Evolutionary conservation across 2,113 vertebrate species (phyloP).

Genomic region (Girardinichthys multiradiatus): DNA sequence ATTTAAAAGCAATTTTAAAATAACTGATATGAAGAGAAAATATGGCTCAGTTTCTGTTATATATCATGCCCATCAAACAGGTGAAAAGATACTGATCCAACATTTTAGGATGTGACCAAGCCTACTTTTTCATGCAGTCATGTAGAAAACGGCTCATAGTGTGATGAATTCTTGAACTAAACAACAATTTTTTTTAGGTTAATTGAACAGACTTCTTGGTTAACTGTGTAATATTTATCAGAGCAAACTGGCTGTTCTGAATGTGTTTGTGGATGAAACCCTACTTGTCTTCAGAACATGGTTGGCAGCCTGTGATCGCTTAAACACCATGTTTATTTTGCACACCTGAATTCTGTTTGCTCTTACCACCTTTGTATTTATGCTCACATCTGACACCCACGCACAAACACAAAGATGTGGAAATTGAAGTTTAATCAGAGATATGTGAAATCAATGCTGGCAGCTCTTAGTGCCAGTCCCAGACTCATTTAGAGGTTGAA

Average conservation of each 20-base stretch:
- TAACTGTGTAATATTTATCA: conserved; percentile 6
- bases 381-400: not conserved
- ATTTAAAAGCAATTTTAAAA: too few relatives aligned
- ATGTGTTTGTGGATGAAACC: not conserved
- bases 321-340: too few relatives aligned
- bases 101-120: not conserved
- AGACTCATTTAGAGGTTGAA: conserved; percentile 47
- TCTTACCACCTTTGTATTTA: conserved; percentile 3
- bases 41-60: too few relatives aligned
- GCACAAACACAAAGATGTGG: conserved; percentile 10
- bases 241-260: not conserved
- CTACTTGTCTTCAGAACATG: not conserved
- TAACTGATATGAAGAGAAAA: too few relatives aligned
- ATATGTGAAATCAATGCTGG: conserved; percentile 59
- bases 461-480: conserved; percentile 59
- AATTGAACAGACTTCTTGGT: conserved; percentile 18
- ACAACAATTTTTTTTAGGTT: too few relatives aligned
- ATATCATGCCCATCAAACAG: conserved; percentile 1
- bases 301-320: too few relatives aligned
- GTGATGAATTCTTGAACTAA: too few relatives aligned
- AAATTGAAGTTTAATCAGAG: conserved; percentile 51
- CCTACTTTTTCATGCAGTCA: not conserved
- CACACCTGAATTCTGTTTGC: not conserved
- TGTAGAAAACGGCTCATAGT: not conserved
- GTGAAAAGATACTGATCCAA: not conserved